Evolutionary conservation across 2,797 vertebrate genomes (phyloP).

Genomic region (Sebastes iracundus): DNA sequence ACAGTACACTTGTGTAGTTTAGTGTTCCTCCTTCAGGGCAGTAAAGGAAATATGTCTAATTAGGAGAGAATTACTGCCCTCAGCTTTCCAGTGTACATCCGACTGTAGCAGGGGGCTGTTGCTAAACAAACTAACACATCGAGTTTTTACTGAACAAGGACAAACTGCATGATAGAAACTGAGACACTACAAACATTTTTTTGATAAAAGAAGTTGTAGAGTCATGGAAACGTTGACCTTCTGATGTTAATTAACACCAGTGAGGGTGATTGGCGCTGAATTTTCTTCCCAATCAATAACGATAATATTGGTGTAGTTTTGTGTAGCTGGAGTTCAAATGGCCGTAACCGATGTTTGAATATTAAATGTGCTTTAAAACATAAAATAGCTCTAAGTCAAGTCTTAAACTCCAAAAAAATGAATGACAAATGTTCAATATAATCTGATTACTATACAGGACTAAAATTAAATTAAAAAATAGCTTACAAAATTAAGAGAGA

Average conservation of each 20-base stretch:
- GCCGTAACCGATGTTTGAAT: too few species aligned
- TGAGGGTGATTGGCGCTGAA: neutral
- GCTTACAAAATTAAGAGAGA: too few species aligned
- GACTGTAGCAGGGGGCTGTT: neutral
- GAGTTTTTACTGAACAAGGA: neutral
- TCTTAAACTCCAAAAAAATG: too few species aligned
- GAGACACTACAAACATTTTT: neutral
- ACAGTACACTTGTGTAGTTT: neutral
- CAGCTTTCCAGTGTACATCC: slow-evolving; percentile 39
- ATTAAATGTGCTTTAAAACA: too few species aligned
- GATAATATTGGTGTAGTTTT: too few species aligned
- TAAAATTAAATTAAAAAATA: too few species aligned
- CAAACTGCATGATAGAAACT: neutral
- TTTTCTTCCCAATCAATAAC: neutral
- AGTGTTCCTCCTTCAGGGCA: neutral
- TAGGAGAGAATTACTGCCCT: slow-evolving; percentile 39
- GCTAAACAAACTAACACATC: slow-evolving; percentile 7
- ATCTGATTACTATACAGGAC: too few species aligned
- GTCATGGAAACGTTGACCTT: neutral
- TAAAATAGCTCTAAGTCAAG: too few species aligned
- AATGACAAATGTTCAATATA: too few species aligned
- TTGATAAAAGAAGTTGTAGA: neutral
- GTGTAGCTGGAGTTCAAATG: too few species aligned
- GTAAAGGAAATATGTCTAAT: slow-evolving; percentile 50
- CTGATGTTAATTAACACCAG: neutral